phyloP scores from a whole-genome alignment of 1,140 invertebrate species.

The Aphelenchoides besseyi region DNA sequence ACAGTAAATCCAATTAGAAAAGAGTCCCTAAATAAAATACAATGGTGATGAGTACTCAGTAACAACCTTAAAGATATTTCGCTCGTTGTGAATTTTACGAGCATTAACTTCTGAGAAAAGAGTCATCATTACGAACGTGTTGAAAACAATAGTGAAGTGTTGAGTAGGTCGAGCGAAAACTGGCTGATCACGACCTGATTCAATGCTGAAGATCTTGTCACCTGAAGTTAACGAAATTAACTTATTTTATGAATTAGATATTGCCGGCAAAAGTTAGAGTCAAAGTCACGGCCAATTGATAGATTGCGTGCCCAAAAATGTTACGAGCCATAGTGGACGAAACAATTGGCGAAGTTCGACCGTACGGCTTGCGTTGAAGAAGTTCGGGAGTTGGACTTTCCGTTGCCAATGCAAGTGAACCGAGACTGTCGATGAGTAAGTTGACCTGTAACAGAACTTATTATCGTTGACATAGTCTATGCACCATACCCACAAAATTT shows the following conservation, averaged over 20 bases:
- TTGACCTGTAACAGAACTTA: conserved; percentile 69
- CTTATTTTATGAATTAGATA: neutral
- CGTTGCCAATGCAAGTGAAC: conserved; percentile 92
- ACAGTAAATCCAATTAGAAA: conserved; percentile 96
- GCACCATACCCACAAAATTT: conserved; percentile 93
- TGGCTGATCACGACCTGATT: conserved; percentile 74
- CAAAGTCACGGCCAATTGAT: conserved; percentile 93
- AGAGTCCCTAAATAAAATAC: conserved; percentile 77
- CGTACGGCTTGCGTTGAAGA: conserved; percentile 89
- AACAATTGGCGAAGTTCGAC: conserved; percentile 93
- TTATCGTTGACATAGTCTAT: neutral
- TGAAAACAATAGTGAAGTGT: conserved; percentile 99
- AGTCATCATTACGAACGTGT: conserved; percentile 99
- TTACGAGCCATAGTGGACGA: conserved; percentile 99
- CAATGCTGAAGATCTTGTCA: conserved; percentile 81
- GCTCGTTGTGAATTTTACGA: conserved; percentile 95
- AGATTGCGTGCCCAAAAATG: conserved; percentile 84
- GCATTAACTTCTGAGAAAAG: conserved; percentile 99
- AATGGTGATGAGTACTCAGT: neutral
- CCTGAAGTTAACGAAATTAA: conserved; percentile 73
- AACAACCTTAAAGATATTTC: conserved; percentile 78
- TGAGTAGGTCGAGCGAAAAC: conserved; percentile 77
- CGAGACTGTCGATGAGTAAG: conserved; percentile 98
- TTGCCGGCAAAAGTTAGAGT: conserved; percentile 81
- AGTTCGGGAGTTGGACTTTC: conserved; percentile 93